These are phyloP conservation scores for Falcaria lacertinaria DNA, from an alignment of 2,888 invertebrate genomes.

Conservation along the genomic window DNA sequence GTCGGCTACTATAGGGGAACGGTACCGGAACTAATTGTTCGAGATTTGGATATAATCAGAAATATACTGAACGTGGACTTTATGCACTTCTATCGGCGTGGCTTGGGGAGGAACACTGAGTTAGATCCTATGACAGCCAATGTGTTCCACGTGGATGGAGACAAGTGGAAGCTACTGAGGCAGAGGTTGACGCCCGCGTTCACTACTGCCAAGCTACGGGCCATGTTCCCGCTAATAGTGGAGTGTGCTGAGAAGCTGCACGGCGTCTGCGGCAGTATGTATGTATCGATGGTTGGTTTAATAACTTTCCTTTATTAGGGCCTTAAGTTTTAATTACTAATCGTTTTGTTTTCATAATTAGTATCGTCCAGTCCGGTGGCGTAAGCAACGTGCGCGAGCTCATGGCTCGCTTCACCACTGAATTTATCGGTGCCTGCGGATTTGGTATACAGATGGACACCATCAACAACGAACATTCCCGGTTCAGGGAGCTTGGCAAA, in stretches of 20 bases:
- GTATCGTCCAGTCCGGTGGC: slow-evolving; percentile 34
- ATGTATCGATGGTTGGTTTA: too few species aligned
- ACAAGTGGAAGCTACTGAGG: slow-evolving; percentile 21
- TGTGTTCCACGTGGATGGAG: slow-evolving; percentile 37
- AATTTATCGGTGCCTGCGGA: slow-evolving; percentile 53
- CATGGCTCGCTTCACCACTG: slow-evolving; percentile 54
- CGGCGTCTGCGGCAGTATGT: slow-evolving; percentile 16
- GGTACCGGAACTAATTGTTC: slow-evolving; percentile 29
- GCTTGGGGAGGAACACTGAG: slow-evolving; percentile 19
- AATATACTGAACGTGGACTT: slow-evolving; percentile 32
- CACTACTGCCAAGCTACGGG: slow-evolving; percentile 34
- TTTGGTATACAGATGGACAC: slow-evolving; percentile 48
- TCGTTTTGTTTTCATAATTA: too few species aligned
- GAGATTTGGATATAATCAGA: slow-evolving; percentile 36
- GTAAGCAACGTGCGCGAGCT: slow-evolving; percentile 41
- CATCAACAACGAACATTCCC: slow-evolving; percentile 42
- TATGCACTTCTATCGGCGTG: slow-evolving; percentile 28
- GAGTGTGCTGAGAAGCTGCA: slow-evolving; percentile 51
- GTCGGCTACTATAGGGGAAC: slow-evolving; percentile 31
- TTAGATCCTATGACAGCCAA: slow-evolving; percentile 38
- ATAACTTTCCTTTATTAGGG: too few species aligned
- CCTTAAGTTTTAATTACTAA: too few species aligned
- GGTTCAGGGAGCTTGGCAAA: slow-evolving; percentile 39
- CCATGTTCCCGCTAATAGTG: slow-evolving; percentile 44
- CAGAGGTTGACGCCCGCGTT: slow-evolving; percentile 31